phyloP scores from a whole-genome alignment of 1,140 invertebrate species.

The Calephelis virginiensis region DNA sequence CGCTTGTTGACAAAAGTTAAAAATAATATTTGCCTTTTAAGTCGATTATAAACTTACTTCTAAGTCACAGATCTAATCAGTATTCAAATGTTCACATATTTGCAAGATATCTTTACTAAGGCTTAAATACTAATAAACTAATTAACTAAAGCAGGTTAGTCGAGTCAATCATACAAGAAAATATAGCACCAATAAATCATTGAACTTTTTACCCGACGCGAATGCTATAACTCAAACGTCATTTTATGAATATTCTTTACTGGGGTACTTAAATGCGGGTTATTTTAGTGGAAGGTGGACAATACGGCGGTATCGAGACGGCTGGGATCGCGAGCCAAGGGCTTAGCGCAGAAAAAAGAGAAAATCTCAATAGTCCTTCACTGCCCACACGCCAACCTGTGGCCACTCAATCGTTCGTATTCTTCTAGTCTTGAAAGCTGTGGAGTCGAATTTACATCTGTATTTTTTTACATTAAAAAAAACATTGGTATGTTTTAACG shows the following conservation, averaged over 20 bases:
- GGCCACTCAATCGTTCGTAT: slow-evolving; percentile 72
- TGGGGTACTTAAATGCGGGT: slow-evolving; percentile 53
- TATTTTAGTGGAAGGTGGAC: slow-evolving; percentile 60
- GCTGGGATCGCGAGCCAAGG: slow-evolving; percentile 25
- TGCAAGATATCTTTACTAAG: neutral
- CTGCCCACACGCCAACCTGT: slow-evolving; percentile 74
- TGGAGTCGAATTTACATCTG: slow-evolving; percentile 35
- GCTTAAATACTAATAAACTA: slow-evolving; percentile 19
- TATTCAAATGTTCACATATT: neutral
- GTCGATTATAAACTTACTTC: too few relatives aligned
- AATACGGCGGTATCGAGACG: slow-evolving; percentile 38
- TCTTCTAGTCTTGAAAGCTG: slow-evolving; percentile 43
- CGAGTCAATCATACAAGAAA: slow-evolving; percentile 28
- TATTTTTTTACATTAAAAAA: neutral
- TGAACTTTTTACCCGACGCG: slow-evolving; percentile 31
- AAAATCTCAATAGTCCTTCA: slow-evolving; percentile 67
- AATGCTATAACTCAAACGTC: slow-evolving; percentile 42
- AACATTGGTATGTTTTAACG: neutral
- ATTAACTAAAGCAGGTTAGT: slow-evolving; percentile 25
- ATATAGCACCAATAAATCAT: slow-evolving; percentile 46
- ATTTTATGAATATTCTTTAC: slow-evolving; percentile 53
- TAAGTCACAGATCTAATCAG: too few relatives aligned
- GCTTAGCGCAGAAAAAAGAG: slow-evolving; percentile 61
- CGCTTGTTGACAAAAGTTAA: too few relatives aligned
- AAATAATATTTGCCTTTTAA: too few relatives aligned